Evolutionary conservation across 92 coral and sea anemone species (phyloP).

Genomic region (Epizoanthus fatuus): DNA sequence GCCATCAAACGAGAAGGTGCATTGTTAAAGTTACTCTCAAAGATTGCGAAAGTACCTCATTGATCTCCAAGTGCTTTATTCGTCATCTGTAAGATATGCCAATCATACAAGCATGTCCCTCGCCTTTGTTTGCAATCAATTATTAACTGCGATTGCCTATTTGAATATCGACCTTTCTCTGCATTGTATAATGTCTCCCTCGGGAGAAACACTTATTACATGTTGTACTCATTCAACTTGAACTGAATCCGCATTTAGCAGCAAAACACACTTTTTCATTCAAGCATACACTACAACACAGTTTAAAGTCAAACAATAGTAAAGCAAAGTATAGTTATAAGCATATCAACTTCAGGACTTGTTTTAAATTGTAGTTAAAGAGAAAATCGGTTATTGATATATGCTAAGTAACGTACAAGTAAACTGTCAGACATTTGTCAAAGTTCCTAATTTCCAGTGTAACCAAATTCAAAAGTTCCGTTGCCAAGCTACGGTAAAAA

Average conservation of each 20-base stretch:
- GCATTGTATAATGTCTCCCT: neutral
- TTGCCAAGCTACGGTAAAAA: too few relatives aligned
- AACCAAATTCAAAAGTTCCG: too few relatives aligned
- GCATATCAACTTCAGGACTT: too few relatives aligned
- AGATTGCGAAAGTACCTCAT: conserved; percentile 15
- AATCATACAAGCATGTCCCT: neutral
- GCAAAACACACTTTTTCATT: neutral
- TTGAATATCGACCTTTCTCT: neutral
- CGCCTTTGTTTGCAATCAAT: neutral
- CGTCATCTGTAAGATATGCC: neutral
- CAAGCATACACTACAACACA: too few relatives aligned
- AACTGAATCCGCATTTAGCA: neutral
- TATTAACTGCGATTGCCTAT: neutral
- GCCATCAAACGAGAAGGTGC: neutral
- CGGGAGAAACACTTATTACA: neutral
- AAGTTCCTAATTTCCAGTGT: too few relatives aligned
- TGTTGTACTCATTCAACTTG: neutral
- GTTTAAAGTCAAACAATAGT: too few relatives aligned
- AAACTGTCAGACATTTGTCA: too few relatives aligned
- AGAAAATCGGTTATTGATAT: too few relatives aligned
- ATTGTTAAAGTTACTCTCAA: neutral
- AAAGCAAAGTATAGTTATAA: too few relatives aligned
- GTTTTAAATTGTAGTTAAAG: too few relatives aligned
- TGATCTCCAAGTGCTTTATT: neutral
- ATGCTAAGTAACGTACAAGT: too few relatives aligned